These are phyloP conservation scores for Hydropsyche betteni DNA, from an alignment of 2,888 invertebrate species.

Conservation along the genomic window DNA sequence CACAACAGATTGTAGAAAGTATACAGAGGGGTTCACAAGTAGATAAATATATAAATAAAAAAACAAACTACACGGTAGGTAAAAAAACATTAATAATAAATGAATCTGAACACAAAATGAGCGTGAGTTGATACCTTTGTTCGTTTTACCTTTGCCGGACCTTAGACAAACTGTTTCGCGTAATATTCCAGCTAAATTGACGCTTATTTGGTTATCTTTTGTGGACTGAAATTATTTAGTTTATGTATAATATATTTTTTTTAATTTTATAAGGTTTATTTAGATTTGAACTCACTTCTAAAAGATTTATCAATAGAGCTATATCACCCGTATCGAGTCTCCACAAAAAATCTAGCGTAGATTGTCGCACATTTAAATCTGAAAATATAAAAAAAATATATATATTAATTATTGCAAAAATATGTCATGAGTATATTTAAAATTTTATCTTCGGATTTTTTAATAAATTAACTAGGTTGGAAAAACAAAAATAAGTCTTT, in stretches of 20 bases:
- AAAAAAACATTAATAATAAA: not conserved
- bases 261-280: not conserved
- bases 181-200: slow-evolving; percentile 67
- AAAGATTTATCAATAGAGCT: slow-evolving; percentile 65
- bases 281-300: slow-evolving; percentile 61
- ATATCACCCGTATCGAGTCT: slow-evolving; percentile 67
- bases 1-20: slow-evolving; percentile 5
- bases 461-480: no score
- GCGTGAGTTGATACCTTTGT: slow-evolving; percentile 17
- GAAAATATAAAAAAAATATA: slow-evolving; percentile 53
- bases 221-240: slow-evolving; percentile 60
- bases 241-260: not conserved
- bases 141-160: slow-evolving; percentile 63
- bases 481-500: no score
- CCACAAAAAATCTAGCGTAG: slow-evolving; percentile 68
- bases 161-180: slow-evolving; percentile 70
- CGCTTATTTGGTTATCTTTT: slow-evolving; percentile 65
- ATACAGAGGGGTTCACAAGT: not conserved
- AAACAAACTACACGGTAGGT: not conserved
- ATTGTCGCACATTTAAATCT: slow-evolving; percentile 69
- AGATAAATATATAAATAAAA: not conserved
- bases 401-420: no score
- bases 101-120: slow-evolving; percentile 14
- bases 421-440: no score
- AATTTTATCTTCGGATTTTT: no score